Percentiles rank a stretch among this genome's conserved stretches.
phyloP scores from a whole-genome alignment of 2,888 invertebrate genomes.

The Sthenelais limicola region DNA sequence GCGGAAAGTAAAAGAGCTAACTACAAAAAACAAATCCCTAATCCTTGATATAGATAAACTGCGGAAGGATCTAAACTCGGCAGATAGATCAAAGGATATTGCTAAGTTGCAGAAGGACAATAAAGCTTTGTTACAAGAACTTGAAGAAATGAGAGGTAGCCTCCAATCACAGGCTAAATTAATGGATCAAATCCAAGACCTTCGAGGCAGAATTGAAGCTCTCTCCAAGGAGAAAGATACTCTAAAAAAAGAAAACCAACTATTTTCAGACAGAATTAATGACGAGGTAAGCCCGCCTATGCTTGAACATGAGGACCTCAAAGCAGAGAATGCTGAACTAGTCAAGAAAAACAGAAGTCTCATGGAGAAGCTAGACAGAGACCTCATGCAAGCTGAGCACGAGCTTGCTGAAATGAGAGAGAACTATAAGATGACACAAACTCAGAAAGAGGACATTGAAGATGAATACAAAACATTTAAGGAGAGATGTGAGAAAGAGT shows the following conservation, averaged over 20 bases:
- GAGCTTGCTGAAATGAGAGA: conserved; percentile 30
- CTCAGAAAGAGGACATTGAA: conserved; percentile 33
- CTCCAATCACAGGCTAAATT: conserved; percentile 16
- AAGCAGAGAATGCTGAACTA: conserved; percentile 2
- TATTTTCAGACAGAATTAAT: conserved; percentile 15
- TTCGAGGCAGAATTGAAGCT: conserved; percentile 16
- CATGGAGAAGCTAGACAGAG: conserved; percentile 28
- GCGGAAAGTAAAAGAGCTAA: conserved; percentile 21
- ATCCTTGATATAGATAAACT: neutral
- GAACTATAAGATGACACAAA: neutral
- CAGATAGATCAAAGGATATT: conserved; percentile 9
- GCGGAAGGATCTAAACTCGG: conserved; percentile 2
- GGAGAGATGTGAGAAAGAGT: conserved; percentile 33
- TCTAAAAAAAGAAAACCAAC: conserved; percentile 21
- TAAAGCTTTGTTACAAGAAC: conserved; percentile 11
- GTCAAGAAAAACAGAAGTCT: conserved; percentile 11
- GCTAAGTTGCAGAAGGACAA: conserved; percentile 10
- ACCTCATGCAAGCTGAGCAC: conserved; percentile 34
- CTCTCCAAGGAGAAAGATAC: conserved; percentile 26
- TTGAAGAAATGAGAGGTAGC: conserved; percentile 32
- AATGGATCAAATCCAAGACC: conserved; percentile 5
- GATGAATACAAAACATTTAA: conserved; percentile 23
- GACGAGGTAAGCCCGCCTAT: conserved; percentile 11
- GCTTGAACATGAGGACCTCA: conserved; percentile 32
- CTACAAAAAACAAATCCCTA: conserved; percentile 20